phyloP scores from a whole-genome alignment of 2,113 vertebrate genomes.

The Chionis minor region DNA sequence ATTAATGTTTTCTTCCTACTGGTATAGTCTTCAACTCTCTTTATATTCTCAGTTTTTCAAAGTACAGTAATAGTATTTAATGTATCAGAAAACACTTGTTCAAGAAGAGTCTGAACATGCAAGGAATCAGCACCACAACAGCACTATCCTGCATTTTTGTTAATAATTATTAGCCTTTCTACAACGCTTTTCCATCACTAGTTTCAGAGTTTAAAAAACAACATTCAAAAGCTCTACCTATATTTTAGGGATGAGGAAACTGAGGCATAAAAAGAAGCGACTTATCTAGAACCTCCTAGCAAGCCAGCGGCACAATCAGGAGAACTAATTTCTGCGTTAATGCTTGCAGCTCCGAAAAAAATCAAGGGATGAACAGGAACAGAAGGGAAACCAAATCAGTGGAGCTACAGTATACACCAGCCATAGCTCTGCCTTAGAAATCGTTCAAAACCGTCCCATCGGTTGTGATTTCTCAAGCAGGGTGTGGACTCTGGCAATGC shows the following conservation, averaged over 20 bases:
- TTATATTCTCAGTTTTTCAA: background rate
- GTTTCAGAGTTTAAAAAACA: background rate
- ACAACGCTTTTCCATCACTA: background rate
- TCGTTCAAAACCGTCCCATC: accelerated
- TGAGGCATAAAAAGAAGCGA: background rate
- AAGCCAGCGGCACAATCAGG: background rate
- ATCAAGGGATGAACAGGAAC: background rate
- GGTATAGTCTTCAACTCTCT: background rate
- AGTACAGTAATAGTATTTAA: background rate
- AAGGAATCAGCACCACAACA: background rate
- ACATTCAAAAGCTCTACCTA: background rate
- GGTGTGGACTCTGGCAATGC: background rate
- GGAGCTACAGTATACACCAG: background rate
- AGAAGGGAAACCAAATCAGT: background rate
- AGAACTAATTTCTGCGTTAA: background rate
- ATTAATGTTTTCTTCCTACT: constrained; percentile 45
- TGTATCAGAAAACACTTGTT: background rate
- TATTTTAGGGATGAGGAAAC: background rate
- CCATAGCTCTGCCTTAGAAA: background rate
- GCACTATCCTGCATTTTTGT: background rate
- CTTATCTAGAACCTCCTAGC: background rate
- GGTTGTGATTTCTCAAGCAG: background rate
- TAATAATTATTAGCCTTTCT: background rate
- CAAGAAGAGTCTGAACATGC: background rate
- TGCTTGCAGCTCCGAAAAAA: background rate